Evolutionary conservation across 1,140 invertebrate genomes (phyloP).

Genomic region (Papilio glaucus): DNA sequence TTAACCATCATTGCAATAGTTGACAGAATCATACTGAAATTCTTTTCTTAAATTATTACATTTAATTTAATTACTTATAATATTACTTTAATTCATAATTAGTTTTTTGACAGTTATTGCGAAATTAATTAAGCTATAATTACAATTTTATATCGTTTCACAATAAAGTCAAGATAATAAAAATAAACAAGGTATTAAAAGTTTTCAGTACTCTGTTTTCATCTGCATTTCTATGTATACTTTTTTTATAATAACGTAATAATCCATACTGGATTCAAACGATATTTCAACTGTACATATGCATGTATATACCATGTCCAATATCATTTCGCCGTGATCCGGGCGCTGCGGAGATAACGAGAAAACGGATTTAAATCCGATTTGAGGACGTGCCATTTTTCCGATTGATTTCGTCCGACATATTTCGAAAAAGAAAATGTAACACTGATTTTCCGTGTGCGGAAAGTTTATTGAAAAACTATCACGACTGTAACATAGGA

Average conservation of each 20-base stretch:
- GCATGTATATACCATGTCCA: neutral
- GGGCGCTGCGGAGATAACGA: neutral
- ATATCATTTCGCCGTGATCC: conserved; percentile 25
- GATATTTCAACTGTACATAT: neutral
- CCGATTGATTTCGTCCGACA: conserved; percentile 24
- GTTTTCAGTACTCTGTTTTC: too few relatives aligned
- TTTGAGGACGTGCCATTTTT: conserved; percentile 31
- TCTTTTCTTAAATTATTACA: too few relatives aligned
- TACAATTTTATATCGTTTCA: too few relatives aligned
- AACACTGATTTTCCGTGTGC: neutral
- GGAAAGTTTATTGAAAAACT: neutral
- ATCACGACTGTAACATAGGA: too few relatives aligned
- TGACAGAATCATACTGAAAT: too few relatives aligned
- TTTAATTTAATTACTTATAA: too few relatives aligned
- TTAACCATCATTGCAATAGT: too few relatives aligned
- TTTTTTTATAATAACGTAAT: neutral
- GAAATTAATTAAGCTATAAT: too few relatives aligned
- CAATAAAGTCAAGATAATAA: too few relatives aligned
- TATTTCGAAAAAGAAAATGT: conserved; percentile 18
- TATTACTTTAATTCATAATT: too few relatives aligned
- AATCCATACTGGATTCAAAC: neutral
- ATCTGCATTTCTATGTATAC: neutral
- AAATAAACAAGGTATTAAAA: too few relatives aligned
- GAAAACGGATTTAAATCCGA: conserved; percentile 27
- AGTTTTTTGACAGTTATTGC: too few relatives aligned